Percentiles rank a stretch among this genome's conserved stretches.
These are phyloP conservation scores for Contarinia nasturtii DNA, from an alignment of 1,140 invertebrate genomes.

Conservation along the genomic window DNA sequence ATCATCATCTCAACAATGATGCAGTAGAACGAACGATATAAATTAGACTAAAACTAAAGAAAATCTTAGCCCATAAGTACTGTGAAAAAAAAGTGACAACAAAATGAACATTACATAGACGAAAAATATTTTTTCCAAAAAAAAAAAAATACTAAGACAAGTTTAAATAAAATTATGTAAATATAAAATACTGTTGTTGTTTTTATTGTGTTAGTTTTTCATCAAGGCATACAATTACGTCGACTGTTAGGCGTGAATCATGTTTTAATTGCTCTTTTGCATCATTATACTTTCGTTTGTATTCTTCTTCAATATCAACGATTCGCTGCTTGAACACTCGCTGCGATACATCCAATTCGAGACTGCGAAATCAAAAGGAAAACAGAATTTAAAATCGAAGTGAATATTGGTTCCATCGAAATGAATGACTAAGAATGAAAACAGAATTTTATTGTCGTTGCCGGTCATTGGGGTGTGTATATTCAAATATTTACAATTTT, in stretches of 20 bases:
- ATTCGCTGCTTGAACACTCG: slow-evolving; percentile 21
- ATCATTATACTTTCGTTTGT: slow-evolving; percentile 18
- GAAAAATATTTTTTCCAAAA: background rate
- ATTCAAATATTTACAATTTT: too few relatives aligned
- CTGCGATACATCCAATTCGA: slow-evolving; percentile 14
- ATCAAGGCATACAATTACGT: background rate
- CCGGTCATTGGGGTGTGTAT: too few relatives aligned
- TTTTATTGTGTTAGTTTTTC: background rate
- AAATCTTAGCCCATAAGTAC: background rate
- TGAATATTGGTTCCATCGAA: too few relatives aligned
- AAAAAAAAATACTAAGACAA: background rate
- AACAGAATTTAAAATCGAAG: too few relatives aligned
- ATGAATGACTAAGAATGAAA: too few relatives aligned
- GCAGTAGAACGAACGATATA: background rate
- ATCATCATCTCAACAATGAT: background rate
- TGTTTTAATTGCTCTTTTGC: slow-evolving; percentile 14
- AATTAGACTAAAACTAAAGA: background rate
- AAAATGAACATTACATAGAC: background rate
- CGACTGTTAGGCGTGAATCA: slow-evolving; percentile 13
- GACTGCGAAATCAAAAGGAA: background rate
- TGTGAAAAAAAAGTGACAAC: background rate
- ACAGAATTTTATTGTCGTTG: too few relatives aligned
- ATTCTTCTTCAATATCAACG: slow-evolving; percentile 16
- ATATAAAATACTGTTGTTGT: background rate
- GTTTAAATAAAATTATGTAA: background rate